Percentiles rank a stretch among this genome's conserved stretches.
These are phyloP conservation scores for Acrocephalus scirpaceus DNA, from an alignment of 2,797 vertebrate species.

Conservation along the genomic window DNA sequence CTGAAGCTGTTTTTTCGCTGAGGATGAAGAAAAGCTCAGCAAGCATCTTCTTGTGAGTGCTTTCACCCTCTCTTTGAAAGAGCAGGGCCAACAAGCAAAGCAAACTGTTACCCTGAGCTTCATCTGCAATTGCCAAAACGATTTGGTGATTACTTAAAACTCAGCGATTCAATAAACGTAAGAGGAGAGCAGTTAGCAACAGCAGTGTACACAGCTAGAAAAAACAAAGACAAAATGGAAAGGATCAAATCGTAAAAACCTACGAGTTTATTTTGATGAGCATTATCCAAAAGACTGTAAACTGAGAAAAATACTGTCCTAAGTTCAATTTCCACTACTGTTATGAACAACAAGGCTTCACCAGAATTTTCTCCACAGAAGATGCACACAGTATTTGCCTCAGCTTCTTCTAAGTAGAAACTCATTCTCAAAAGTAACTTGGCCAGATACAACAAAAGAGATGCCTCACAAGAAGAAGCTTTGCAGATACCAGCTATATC, in stretches of 20 bases:
- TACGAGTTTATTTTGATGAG: background rate
- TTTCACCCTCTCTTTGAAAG: background rate
- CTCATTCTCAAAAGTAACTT: background rate
- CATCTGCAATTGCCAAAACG: background rate
- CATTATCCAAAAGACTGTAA: background rate
- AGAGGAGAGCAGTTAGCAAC: background rate
- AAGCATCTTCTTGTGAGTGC: background rate
- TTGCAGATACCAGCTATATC: background rate
- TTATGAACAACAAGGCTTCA: background rate
- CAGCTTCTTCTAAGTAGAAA: background rate
- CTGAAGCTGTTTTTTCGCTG: background rate
- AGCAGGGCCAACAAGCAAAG: background rate
- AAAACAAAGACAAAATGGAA: background rate
- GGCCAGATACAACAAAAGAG: background rate
- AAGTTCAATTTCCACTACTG: background rate
- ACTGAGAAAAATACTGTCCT: rapidly evolving
- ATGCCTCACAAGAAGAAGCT: background rate
- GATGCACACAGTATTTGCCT: background rate
- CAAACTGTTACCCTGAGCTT: background rate
- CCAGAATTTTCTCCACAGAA: background rate
- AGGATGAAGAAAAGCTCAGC: background rate
- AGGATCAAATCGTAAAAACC: background rate
- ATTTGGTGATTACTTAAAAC: background rate
- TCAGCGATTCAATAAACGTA: background rate
- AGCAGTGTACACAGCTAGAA: background rate